Percentiles rank a stretch among this genome's conserved stretches.
Evolutionary conservation across 1,140 invertebrate genomes (phyloP).

Genomic region (Nephotettix cincticeps): DNA sequence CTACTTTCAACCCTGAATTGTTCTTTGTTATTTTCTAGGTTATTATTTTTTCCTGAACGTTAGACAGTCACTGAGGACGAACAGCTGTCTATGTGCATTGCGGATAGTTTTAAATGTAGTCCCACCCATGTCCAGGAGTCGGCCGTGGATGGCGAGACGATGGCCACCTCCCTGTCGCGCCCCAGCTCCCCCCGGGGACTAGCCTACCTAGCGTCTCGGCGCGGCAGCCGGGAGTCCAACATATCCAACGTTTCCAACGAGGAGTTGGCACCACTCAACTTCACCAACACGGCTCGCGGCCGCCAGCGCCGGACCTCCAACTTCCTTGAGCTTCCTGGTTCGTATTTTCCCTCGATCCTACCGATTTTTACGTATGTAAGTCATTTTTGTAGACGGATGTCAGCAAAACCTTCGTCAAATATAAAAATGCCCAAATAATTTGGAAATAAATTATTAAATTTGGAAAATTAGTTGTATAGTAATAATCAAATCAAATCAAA

Average conservation of each 20-base stretch:
- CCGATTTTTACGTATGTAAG: no score
- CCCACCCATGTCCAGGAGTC: background rate
- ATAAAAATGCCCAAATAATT: no score
- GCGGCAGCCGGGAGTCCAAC: slow-evolving; percentile 69
- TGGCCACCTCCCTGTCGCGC: slow-evolving; percentile 25
- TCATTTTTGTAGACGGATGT: no score
- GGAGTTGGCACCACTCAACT: slow-evolving; percentile 74
- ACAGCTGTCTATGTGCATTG: background rate
- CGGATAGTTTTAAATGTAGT: background rate
- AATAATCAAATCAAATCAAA: no score
- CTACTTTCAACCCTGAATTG: no score
- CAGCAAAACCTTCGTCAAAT: no score
- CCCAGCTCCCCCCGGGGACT: slow-evolving; percentile 31
- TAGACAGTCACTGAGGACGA: background rate
- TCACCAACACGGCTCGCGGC: slow-evolving; percentile 68
- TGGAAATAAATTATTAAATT: no score
- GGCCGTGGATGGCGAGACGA: background rate
- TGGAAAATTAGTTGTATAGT: no score
- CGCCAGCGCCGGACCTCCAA: slow-evolving; percentile 78
- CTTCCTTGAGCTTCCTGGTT: slow-evolving; percentile 83
- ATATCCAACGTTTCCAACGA: slow-evolving; percentile 63
- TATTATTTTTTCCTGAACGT: no score
- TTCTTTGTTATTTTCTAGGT: no score
- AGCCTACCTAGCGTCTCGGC: slow-evolving; percentile 71
- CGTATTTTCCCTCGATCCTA: no score